These are phyloP conservation scores for Marcusenius ussheri DNA, from an alignment of 2,113 vertebrate species.

Conservation along the genomic window DNA sequence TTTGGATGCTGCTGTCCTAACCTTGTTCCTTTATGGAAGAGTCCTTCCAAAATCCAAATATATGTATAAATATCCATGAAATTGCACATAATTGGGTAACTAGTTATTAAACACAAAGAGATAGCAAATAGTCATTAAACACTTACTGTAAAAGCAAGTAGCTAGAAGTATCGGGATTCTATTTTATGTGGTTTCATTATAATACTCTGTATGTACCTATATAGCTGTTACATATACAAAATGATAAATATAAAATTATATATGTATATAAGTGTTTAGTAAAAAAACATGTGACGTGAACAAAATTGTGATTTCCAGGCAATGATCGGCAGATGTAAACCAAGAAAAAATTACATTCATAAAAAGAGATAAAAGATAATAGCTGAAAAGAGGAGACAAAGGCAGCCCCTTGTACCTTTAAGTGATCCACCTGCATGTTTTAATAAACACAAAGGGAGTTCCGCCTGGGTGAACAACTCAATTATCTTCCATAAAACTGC, in stretches of 20 bases:
- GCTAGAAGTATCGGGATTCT: not conserved
- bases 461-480: constrained; percentile 71
- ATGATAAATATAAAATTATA: not conserved
- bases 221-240: not conserved
- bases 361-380: constrained; percentile 56
- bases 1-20: not conserved
- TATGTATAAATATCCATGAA: not conserved
- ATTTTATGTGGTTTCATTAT: not conserved
- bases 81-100: not conserved
- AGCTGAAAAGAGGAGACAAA: constrained; percentile 45
- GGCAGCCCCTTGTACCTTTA: constrained; percentile 34
- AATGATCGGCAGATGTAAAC: constrained; percentile 37
- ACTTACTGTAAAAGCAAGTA: not conserved
- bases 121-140: not conserved
- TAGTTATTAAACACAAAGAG: not conserved
- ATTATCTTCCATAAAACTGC: constrained; percentile 72
- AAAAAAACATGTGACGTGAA: not conserved
- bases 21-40: not conserved
- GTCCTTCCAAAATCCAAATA: not conserved
- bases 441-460: constrained; percentile 64
- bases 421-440: constrained; percentile 67
- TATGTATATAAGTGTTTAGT: not conserved
- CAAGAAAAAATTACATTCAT: constrained; percentile 40
- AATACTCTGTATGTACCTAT: not conserved
- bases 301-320: constrained; percentile 34